A percentile compares a stretch with the other conserved stretches of the same genome.
Evolutionary conservation across 2,888 invertebrate species (phyloP).

Genomic region (Parnassius orleans): DNA sequence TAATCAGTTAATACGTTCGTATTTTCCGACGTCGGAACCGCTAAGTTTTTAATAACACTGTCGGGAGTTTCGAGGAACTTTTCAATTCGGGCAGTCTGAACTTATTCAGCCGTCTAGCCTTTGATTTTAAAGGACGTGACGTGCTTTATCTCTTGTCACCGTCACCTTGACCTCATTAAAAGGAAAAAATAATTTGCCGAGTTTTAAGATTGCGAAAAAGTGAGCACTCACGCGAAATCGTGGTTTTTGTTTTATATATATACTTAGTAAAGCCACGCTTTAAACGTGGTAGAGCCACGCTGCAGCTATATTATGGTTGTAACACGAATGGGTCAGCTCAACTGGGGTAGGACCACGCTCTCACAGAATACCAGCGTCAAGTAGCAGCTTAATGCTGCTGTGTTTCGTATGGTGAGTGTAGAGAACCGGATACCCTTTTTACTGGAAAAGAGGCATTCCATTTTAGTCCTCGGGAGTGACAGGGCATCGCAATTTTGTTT

Average conservation of each 20-base stretch:
- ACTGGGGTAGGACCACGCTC: too few species aligned
- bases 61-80: constrained; percentile 1
- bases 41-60: constrained; percentile 12
- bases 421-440: too few species aligned
- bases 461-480: too few species aligned
- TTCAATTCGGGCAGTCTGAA: not conserved
- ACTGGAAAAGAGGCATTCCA: too few species aligned
- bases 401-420: too few species aligned
- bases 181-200: not conserved
- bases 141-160: constrained; percentile 3
- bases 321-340: too few species aligned
- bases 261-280: too few species aligned
- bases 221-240: not conserved
- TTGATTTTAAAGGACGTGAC: not conserved
- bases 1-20: constrained; percentile 9
- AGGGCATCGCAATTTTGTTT: too few species aligned
- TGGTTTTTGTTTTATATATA: not conserved
- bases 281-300: not conserved
- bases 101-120: not conserved
- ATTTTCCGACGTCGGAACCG: constrained; percentile 1
- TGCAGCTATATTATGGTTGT: too few species aligned
- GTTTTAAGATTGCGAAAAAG: too few species aligned
- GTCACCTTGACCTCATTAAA: not conserved
- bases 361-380: too few species aligned
- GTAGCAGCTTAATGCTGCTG: too few species aligned